A percentile compares a stretch with the other conserved stretches of the same genome.
Evolutionary conservation across 92 coral and sea anemone species (phyloP).

Genomic region (Blastomussa wellsi): DNA sequence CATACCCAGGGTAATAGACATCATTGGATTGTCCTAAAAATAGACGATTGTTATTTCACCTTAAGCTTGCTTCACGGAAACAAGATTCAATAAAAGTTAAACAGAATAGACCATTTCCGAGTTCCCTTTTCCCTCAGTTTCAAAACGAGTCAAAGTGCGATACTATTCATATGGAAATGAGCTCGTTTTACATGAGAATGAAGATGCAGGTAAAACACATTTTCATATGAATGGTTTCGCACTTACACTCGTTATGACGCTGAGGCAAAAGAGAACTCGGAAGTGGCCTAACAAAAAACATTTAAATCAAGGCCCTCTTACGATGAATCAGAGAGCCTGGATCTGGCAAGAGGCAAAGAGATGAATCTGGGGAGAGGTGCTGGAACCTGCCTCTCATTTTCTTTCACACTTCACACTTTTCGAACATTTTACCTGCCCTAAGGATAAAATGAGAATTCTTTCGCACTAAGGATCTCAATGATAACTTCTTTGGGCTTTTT

Average conservation of each 20-base stretch:
- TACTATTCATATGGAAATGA: too few relatives aligned
- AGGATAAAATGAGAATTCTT: neutral
- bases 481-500: too few relatives aligned
- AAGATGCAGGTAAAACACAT: too few relatives aligned
- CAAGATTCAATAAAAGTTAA: neutral
- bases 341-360: neutral
- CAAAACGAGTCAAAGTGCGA: too few relatives aligned
- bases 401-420: neutral
- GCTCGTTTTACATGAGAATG: too few relatives aligned
- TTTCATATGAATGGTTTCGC: too few relatives aligned
- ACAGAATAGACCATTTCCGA: too few relatives aligned
- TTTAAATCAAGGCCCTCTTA: neutral
- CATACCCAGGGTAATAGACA: conserved; percentile 22
- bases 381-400: neutral
- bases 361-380: neutral
- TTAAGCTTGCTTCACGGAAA: neutral
- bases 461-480: neutral
- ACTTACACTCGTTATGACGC: too few relatives aligned
- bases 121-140: too few relatives aligned
- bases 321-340: neutral
- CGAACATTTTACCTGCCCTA: neutral
- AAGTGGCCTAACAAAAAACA: too few relatives aligned
- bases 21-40: neutral
- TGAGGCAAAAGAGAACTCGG: too few relatives aligned
- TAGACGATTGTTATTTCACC: neutral